Evolutionary conservation across 2,888 invertebrate species (phyloP), one percentile per base, ranked within the genome.

Genomic region (Endomychus coccineus): DNA sequence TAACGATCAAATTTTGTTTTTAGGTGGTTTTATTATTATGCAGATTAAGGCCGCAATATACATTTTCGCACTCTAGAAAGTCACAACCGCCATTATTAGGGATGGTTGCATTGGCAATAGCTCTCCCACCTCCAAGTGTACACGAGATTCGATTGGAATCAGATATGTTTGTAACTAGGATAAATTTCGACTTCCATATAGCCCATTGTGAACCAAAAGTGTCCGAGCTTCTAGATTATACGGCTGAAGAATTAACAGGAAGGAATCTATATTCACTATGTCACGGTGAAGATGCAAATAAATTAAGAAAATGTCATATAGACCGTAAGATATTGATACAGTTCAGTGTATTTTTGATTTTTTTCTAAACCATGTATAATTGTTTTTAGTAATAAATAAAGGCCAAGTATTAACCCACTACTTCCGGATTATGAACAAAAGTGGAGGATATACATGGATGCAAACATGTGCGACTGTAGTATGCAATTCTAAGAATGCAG

Each of bases 131-230:
- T 7, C 95, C 96, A 7, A 94, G 92, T 46, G 91, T 96, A 47
- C 94, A 96, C 63, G 96, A 96, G 71, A 91, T 95, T 54, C 79
- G 94, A 52, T 74, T 96, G 53, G 95, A 95, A 67, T 80, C 87
- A 35, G 91, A 91, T 63, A 90, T 90, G 89, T 96, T 96, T 68
- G 95, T 96, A 55, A 95, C 91, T 42, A 79, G 94, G 59, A 86
- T 96, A 58, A 90, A 85, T 65, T 92, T 95, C 57, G 92, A 95
- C 69, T 91, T 96, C 70, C 81, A 88, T 71, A 86, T 96, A 74
- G 90, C 92, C 45, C 95, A 96, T 67, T 95, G 95, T 64, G 96
- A 96, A 66, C 94, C 95, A 61, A 92, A 94, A 71, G 89, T 95
- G 36, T 82, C 89, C 22, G 94, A 95, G 58, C 74, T 96, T 51